A percentile compares a stretch with the other conserved stretches of the same genome.
Conservation (phyloP, 2,888 invertebrate species). For the Criorhina ranunculi region DNA sequence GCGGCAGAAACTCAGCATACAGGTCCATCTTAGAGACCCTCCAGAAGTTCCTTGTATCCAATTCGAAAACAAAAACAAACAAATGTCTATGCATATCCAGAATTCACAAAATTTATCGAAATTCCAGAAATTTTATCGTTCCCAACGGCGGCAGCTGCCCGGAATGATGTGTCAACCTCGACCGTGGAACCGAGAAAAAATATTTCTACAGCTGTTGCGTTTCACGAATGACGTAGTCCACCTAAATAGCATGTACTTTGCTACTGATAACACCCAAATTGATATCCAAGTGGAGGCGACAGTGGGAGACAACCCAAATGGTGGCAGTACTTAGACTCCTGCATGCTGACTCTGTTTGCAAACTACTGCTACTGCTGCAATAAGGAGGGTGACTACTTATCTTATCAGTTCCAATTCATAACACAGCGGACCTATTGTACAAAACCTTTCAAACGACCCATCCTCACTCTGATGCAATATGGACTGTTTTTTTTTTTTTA, state of each 20-base stretch:
- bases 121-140: constrained; percentile 48
- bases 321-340: background rate
- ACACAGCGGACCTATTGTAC: background rate
- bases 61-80: background rate
- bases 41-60: no score
- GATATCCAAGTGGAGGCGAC: constrained; percentile 39
- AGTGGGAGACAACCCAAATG: no score
- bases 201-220: constrained; percentile 65
- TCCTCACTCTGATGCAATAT: constrained; percentile 18
- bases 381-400: constrained; percentile 12
- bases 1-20: no score
- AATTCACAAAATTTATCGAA: constrained; percentile 36
- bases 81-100: background rate
- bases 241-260: constrained; percentile 49
- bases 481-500: background rate
- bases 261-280: constrained; percentile 59
- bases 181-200: constrained; percentile 6
- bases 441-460: background rate
- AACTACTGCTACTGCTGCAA: background rate
- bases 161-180: constrained; percentile 19
- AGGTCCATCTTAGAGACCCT: no score
- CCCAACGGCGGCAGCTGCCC: constrained; percentile 30
- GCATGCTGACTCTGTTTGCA: background rate
- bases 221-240: constrained; percentile 52
- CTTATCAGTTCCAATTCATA: constrained; percentile 38